Percentiles rank a stretch among this genome's conserved stretches.
Evolutionary conservation across 2,797 vertebrate species (phyloP).

Genomic region (Streptopelia turtur): DNA sequence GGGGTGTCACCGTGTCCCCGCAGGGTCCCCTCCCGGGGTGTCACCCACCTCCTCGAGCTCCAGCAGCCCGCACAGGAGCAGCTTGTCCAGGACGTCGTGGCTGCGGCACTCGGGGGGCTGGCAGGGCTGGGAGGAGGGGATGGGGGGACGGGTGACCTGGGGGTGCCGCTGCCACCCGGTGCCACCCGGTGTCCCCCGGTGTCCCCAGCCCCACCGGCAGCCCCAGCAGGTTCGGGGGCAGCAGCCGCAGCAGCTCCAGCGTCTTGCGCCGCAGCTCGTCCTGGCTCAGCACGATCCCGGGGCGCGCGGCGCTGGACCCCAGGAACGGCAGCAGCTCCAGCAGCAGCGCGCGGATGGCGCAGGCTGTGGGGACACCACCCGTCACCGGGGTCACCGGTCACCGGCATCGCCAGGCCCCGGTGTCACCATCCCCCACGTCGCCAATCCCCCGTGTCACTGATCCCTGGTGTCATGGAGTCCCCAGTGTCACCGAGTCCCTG

Average conservation of each 20-base stretch:
- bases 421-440: neutral
- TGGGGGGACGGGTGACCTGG: too few relatives aligned
- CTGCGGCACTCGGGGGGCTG: conserved; percentile 82
- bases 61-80: conserved; percentile 88
- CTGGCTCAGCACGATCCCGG: conserved; percentile 82
- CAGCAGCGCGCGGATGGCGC: conserved; percentile 86
- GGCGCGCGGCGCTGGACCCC: conserved; percentile 60
- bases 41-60: conserved; percentile 87
- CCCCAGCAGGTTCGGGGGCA: conserved; percentile 82
- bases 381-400: rapidly evolving
- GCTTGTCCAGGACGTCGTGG: conserved; percentile 88
- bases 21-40: too few relatives aligned
- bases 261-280: conserved; percentile 82
- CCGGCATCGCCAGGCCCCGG: neutral
- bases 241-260: conserved; percentile 85
- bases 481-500: too few relatives aligned
- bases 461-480: too few relatives aligned
- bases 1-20: neutral
- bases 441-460: too few relatives aligned
- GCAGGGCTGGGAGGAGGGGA: conserved; percentile 82
- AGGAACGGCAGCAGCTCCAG: conserved; percentile 77
- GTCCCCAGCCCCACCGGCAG: conserved; percentile 74
- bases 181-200: neutral
- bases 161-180: too few relatives aligned
- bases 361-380: conserved; percentile 76